Evolutionary conservation across 53 echinoderm and acorn worm genomes (phyloP).

Genomic region (Crossaster papposus): DNA sequence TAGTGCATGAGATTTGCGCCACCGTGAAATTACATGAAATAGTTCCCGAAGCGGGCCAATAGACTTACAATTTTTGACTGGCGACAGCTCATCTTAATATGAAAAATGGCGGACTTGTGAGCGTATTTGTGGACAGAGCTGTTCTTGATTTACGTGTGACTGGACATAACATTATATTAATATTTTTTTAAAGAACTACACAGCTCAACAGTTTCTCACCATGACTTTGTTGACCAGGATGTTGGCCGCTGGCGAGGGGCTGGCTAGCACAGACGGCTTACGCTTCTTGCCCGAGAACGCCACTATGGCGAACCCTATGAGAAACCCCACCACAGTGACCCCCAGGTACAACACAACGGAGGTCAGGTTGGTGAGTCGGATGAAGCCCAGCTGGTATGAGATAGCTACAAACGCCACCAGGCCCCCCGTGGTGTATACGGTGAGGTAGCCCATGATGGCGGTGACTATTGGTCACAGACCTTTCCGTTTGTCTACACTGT

Average conservation of each 20-base stretch:
- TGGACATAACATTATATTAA: too few species aligned
- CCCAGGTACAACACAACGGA: slow-evolving; percentile 67
- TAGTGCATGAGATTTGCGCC: too few species aligned
- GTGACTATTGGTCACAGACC: too few species aligned
- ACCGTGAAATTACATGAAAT: too few species aligned
- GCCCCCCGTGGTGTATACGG: slow-evolving; percentile 56
- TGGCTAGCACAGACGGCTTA: slow-evolving; percentile 52
- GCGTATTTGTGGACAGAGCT: not conserved
- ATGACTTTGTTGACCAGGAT: slow-evolving; percentile 91
- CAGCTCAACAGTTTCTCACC: slow-evolving; percentile 60
- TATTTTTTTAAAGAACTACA: too few species aligned
- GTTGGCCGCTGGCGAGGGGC: slow-evolving; percentile 75
- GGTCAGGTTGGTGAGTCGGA: slow-evolving; percentile 49
- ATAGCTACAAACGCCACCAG: slow-evolving; percentile 63
- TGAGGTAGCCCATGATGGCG: slow-evolving; percentile 42
- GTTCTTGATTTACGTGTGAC: too few species aligned
- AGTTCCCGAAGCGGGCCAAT: too few species aligned
- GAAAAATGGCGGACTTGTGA: too few species aligned
- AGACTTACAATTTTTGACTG: too few species aligned
- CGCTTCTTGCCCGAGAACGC: slow-evolving; percentile 80
- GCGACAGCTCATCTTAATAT: too few species aligned
- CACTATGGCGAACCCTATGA: slow-evolving; percentile 77
- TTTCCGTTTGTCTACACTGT: not conserved
- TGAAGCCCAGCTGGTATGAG: slow-evolving; percentile 64
- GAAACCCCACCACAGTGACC: slow-evolving; percentile 79